Conservation (phyloP, 2,888 invertebrate genomes). For the Orthonychiurus folsomi region DNA sequence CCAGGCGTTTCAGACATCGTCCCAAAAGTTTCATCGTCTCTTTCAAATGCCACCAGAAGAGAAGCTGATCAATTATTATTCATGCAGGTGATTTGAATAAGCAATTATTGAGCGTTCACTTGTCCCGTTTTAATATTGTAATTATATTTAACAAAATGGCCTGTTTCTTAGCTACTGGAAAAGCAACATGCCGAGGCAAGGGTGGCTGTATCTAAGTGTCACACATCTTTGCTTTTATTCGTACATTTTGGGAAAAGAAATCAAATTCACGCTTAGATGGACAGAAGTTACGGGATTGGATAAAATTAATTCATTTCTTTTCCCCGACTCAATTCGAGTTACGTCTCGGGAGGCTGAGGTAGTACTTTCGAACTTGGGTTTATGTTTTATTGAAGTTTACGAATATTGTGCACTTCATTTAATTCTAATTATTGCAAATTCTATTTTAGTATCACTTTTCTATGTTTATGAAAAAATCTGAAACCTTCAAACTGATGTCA, state of each 20-base stretch:
- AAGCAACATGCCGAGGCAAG: constrained; percentile 85
- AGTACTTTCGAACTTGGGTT: constrained; percentile 16
- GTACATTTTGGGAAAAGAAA: constrained; percentile 83
- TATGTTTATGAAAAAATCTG: constrained; percentile 76
- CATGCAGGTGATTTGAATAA: constrained; percentile 88
- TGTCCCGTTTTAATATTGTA: constrained; percentile 5
- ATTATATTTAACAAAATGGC: constrained; percentile 10
- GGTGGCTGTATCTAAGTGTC: constrained; percentile 92
- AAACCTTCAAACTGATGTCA: constrained; percentile 85
- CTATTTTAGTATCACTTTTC: constrained; percentile 74
- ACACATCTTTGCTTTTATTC: constrained; percentile 94
- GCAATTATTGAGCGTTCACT: constrained; percentile 29
- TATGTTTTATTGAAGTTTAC: no score
- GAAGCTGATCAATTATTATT: constrained; percentile 88
- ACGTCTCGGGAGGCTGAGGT: constrained; percentile 69
- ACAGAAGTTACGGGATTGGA: constrained; percentile 74
- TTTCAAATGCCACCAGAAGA: constrained; percentile 90
- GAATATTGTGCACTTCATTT: no score
- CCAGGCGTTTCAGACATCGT: constrained; percentile 63
- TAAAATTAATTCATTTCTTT: constrained; percentile 64
- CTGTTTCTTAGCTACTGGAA: constrained; percentile 72
- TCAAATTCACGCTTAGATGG: constrained; percentile 80
- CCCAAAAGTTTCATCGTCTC: constrained; percentile 73
- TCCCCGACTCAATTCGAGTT: constrained; percentile 78
- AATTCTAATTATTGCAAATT: constrained; percentile 14